A percentile compares a stretch with the other conserved stretches of the same genome.
Evolutionary conservation across 2,888 invertebrate species (phyloP).

Genomic region (Lithophane semibrunnea): DNA sequence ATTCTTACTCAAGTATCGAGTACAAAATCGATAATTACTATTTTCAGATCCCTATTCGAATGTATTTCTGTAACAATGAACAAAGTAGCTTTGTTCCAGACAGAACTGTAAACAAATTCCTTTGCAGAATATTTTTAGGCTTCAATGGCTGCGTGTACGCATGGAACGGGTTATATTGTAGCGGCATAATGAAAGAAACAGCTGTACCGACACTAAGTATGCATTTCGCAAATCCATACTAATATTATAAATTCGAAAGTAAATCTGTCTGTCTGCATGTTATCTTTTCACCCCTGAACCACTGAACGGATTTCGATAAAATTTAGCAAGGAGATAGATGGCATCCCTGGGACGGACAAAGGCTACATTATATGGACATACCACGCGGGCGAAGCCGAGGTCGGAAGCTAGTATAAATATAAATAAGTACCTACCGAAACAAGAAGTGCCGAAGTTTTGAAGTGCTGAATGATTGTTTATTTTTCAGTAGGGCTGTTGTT

Average conservation of each 20-base stretch:
- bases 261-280: too few relatives aligned
- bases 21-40: constrained; percentile 19
- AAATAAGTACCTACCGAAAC: constrained; percentile 12
- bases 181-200: constrained; percentile 37
- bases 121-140: constrained; percentile 61
- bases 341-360: too few relatives aligned
- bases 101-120: constrained; percentile 65
- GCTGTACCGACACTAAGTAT: neutral
- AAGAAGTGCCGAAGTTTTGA: neutral
- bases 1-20: constrained; percentile 10
- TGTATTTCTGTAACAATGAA: constrained; percentile 57
- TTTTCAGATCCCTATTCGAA: constrained; percentile 16
- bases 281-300: too few relatives aligned
- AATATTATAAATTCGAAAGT: too few relatives aligned
- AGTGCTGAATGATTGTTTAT: neutral
- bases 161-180: constrained; percentile 30
- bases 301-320: too few relatives aligned
- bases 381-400: too few relatives aligned
- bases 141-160: constrained; percentile 49
- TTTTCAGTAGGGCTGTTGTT: neutral
- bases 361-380: too few relatives aligned
- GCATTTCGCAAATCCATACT: neutral
- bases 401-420: neutral
- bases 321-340: too few relatives aligned
- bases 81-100: constrained; percentile 58